Evolutionary conservation across 2,888 invertebrate genomes (phyloP).

Genomic region (Carcina quercana): DNA sequence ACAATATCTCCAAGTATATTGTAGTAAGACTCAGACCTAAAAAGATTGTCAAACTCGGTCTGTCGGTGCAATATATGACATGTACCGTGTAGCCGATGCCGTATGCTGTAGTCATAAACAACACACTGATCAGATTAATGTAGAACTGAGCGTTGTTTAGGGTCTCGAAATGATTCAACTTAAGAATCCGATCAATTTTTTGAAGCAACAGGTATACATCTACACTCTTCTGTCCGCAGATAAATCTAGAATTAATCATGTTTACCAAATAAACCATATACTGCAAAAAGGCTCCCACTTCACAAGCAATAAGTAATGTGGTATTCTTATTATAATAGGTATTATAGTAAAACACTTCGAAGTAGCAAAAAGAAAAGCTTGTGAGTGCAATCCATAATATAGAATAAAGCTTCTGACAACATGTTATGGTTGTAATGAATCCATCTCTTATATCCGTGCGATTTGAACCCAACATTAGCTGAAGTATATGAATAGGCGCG

Average conservation of each 20-base stretch:
- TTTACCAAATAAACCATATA: slow-evolving; percentile 19
- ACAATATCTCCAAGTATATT: slow-evolving; percentile 22
- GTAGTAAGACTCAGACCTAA: slow-evolving; percentile 15
- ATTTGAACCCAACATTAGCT: slow-evolving; percentile 22
- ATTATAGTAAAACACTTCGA: slow-evolving; percentile 17
- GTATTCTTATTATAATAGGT: slow-evolving; percentile 8
- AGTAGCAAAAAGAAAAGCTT: slow-evolving; percentile 17
- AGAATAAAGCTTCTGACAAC: slow-evolving; percentile 23
- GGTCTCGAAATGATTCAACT: slow-evolving; percentile 14
- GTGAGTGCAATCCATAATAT: slow-evolving; percentile 19
- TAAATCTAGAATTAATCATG: slow-evolving; percentile 21
- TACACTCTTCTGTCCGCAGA: slow-evolving; percentile 14
- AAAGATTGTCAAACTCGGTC: slow-evolving; percentile 16
- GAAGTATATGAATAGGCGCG: slow-evolving; percentile 18
- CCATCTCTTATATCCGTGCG: slow-evolving; percentile 22
- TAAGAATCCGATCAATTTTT: slow-evolving; percentile 23
- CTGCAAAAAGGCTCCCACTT: slow-evolving; percentile 14
- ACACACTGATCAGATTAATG: slow-evolving; percentile 14
- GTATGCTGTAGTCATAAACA: slow-evolving; percentile 14
- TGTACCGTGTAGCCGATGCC: slow-evolving; percentile 16
- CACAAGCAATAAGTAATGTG: slow-evolving; percentile 7
- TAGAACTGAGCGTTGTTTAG: slow-evolving; percentile 18
- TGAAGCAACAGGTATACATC: slow-evolving; percentile 22
- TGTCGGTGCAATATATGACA: slow-evolving; percentile 13
- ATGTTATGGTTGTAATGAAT: slow-evolving; percentile 12